Percentiles rank a stretch among this genome's conserved stretches.
phyloP scores from a whole-genome alignment of 2,888 invertebrate species.

The Xestia c-nigrum region DNA sequence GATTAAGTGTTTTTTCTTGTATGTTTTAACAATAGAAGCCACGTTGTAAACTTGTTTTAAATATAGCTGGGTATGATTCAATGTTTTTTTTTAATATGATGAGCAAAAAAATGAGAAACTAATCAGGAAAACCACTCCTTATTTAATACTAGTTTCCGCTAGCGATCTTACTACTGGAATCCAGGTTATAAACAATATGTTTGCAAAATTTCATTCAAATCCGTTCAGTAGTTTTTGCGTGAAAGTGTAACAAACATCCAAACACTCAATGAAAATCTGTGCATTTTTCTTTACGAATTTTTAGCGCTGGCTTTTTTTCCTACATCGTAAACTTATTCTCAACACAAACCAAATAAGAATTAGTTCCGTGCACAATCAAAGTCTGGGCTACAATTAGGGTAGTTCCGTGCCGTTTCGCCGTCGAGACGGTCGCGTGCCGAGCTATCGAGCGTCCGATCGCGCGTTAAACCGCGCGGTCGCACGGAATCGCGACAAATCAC shows the following conservation, averaged over 20 bases:
- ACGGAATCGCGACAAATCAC: conserved; percentile 84
- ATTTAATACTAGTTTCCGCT: not conserved
- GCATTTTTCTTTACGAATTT: too few species aligned
- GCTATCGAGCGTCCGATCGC: conserved; percentile 63
- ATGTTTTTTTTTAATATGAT: too few species aligned
- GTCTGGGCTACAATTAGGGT: conserved; percentile 70
- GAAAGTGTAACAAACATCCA: too few species aligned
- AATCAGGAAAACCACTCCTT: not conserved
- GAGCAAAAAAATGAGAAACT: not conserved
- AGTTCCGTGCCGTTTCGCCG: conserved; percentile 64
- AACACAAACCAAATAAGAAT: conserved; percentile 71
- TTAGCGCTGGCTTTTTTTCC: not conserved
- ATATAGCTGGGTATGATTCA: conserved; percentile 7
- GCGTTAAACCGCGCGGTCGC: conserved; percentile 60
- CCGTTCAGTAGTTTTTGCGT: too few species aligned
- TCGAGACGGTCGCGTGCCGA: conserved; percentile 66
- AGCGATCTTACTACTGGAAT: too few species aligned
- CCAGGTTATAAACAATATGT: too few species aligned
- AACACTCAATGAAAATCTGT: too few species aligned
- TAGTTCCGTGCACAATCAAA: conserved; percentile 68
- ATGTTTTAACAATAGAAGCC: conserved; percentile 15
- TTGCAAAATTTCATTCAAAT: too few species aligned
- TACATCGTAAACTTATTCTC: conserved; percentile 22
- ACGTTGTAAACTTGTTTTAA: conserved; percentile 6
- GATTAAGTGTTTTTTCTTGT: conserved; percentile 42